Evolutionary conservation across 2,888 invertebrate species (phyloP).

Genomic region (Protodeltote pygarga): DNA sequence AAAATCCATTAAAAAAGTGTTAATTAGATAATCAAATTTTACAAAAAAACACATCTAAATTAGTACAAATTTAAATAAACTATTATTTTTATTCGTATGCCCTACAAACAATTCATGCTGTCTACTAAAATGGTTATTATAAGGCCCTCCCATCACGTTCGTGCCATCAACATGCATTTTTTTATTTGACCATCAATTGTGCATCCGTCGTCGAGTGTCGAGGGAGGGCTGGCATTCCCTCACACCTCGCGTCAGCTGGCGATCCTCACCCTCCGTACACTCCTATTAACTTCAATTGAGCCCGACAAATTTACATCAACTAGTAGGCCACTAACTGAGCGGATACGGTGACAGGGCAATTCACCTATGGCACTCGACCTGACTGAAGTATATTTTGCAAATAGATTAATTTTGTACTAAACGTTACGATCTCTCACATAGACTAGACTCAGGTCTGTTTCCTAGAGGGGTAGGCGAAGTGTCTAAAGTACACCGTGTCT

Average conservation of each 20-base stretch:
- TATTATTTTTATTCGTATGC: not conserved
- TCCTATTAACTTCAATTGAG: constrained; percentile 87
- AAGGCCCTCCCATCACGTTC: constrained; percentile 53
- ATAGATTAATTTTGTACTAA: too few relatives aligned
- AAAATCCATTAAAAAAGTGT: too few relatives aligned
- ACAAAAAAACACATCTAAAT: not conserved
- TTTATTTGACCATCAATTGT: constrained; percentile 79
- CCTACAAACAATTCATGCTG: constrained; percentile 35
- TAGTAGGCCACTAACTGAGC: constrained; percentile 59
- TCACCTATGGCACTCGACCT: too few relatives aligned
- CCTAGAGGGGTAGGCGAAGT: too few relatives aligned
- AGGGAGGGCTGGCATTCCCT: constrained; percentile 83
- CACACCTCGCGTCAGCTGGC: constrained; percentile 86
- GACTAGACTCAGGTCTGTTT: too few relatives aligned
- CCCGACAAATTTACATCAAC: constrained; percentile 85
- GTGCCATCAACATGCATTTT: constrained; percentile 55
- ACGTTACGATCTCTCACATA: too few relatives aligned
- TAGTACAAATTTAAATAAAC: not conserved
- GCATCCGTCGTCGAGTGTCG: constrained; percentile 65
- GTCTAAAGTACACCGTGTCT: too few relatives aligned
- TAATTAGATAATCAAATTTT: not conserved
- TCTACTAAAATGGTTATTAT: constrained; percentile 51
- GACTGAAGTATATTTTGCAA: too few relatives aligned
- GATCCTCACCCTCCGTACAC: constrained; percentile 80
- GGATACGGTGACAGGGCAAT: constrained; percentile 10